Base-by-base conservation (phyloP, 2,113 vertebrate genomes). In the Chaetura pelagica region DNA sequence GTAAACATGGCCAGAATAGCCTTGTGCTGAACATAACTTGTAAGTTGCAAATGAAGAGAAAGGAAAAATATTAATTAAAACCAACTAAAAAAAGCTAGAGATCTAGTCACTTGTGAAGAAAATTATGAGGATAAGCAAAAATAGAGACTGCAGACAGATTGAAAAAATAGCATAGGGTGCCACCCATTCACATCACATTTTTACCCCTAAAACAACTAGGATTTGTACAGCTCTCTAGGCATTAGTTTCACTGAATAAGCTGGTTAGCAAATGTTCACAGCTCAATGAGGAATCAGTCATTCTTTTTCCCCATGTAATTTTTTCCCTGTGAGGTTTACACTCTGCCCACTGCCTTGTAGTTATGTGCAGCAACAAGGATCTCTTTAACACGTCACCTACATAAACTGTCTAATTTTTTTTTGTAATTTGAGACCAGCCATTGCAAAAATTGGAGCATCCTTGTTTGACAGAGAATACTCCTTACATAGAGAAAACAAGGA, bases 351-450 rank as follows among this genome's bases (percentile, higher is more conserved):
- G 52, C 48, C 15, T 66, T 7, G 4, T 23, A 69, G 63, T 30
- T 86, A 34, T 59, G 21, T 67, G 32, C 23, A 78, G 66, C 92
- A 86, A 94, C 46, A 57, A 84, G 81, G 64, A 55, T 1, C 29
- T 55, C 66, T 94, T 80, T 88, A 94, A 93, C 77, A 78, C 77
- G 81, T 94, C 91, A 90, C 69, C 64, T 92, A 81, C 48, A 72
- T 74, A 92, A 93, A 81, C 49, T 40, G 48, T 52, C 81, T 30
- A 68, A 48, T 14, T 87, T 90, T 87, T 87, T 72, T 61, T 63
- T 18, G 76, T 84, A 86, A 94, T 64, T 77, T 96, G 73, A 94
- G 38, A 86, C 26, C 16, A 81, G 34, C 42, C 63, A 61, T 91
- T 91, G 89, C 4, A 2, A 80, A 95, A 81, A 84, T 49, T 1